Evolutionary conservation across 2,797 vertebrate genomes (phyloP).

Genomic region (Cuniculus paca): DNA sequence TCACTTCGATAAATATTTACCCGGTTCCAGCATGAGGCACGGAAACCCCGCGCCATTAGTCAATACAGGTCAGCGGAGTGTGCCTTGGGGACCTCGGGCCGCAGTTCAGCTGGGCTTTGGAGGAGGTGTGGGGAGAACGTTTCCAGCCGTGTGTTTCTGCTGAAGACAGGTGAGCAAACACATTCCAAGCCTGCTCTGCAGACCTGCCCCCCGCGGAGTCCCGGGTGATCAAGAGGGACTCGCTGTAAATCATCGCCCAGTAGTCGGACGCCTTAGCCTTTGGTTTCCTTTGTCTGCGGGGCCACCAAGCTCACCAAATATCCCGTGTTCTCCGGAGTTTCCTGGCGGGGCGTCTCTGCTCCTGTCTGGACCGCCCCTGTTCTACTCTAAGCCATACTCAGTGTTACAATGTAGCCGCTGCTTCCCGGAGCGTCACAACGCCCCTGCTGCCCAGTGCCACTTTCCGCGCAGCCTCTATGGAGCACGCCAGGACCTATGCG

Average conservation of each 20-base stretch:
- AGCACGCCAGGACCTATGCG: too few relatives aligned
- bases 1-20: conserved; percentile 82
- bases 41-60: conserved; percentile 58
- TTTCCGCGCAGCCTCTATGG: not conserved
- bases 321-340: not conserved
- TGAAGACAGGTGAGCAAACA: conserved; percentile 52
- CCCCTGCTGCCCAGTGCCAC: not conserved
- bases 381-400: not conserved
- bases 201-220: not conserved
- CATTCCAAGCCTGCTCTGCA: not conserved
- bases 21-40: conserved; percentile 38
- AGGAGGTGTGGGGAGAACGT: not conserved
- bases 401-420: not conserved
- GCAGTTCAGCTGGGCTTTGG: not conserved
- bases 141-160: not conserved
- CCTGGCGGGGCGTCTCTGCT: not conserved
- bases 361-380: not conserved
- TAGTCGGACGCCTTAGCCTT: not conserved
- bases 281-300: not conserved
- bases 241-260: not conserved
- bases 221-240: not conserved
- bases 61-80: conserved; percentile 74
- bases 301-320: not conserved
- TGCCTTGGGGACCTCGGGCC: not conserved
- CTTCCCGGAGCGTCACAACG: not conserved